Evolutionary conservation across 23 tunicate genomes (phyloP).

Genomic region (Halocynthia roretzi): DNA sequence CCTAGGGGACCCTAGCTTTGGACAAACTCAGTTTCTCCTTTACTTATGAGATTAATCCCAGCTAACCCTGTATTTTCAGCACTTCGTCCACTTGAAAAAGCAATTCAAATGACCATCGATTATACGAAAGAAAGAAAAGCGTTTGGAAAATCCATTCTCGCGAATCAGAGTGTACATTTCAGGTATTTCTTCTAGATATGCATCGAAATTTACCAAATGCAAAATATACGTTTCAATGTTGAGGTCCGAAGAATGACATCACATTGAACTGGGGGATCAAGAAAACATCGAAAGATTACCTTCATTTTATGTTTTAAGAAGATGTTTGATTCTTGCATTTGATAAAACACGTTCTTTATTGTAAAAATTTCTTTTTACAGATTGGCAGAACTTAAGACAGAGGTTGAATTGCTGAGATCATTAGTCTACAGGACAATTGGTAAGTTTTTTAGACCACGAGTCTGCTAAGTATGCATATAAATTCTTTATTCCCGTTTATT

Average conservation of each 20-base stretch:
- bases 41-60: neutral
- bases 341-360: too few relatives aligned
- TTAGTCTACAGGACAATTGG: conserved; percentile 72
- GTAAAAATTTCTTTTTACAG: neutral
- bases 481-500: neutral
- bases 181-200: neutral
- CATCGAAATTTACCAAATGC: too few relatives aligned
- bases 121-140: conserved; percentile 71
- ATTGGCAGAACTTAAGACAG: conserved; percentile 92
- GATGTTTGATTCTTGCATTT: too few relatives aligned
- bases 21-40: neutral
- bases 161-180: conserved; percentile 90
- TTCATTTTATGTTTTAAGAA: too few relatives aligned
- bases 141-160: conserved; percentile 80
- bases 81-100: conserved; percentile 60
- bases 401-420: conserved; percentile 75
- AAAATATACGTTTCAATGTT: too few relatives aligned
- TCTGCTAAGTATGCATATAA: neutral
- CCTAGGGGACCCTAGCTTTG: neutral
- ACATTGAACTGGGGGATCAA: too few relatives aligned
- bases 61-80: too few relatives aligned
- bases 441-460: conserved; percentile 7
- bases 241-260: too few relatives aligned
- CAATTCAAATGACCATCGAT: conserved; percentile 68
- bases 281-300: too few relatives aligned